Evolutionary conservation across 2,888 invertebrate genomes (phyloP).

Genomic region (Epinotia nisella): DNA sequence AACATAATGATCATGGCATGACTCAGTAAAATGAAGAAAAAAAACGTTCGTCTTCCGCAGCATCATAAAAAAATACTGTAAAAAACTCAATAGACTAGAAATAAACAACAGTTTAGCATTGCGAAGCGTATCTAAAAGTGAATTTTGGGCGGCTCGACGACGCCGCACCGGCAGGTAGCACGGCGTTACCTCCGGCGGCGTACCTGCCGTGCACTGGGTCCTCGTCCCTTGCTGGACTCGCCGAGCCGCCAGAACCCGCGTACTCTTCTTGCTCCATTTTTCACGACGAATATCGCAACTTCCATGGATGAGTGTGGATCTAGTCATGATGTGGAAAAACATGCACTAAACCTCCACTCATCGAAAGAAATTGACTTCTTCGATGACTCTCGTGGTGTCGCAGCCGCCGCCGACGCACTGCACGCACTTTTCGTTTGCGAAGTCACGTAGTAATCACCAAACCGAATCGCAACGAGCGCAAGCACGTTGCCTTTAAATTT

Average conservation of each 20-base stretch:
- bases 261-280: slow-evolving; percentile 54
- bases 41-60: slow-evolving; percentile 41
- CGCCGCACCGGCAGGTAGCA: slow-evolving; percentile 70
- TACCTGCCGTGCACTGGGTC: slow-evolving; percentile 73
- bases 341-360: slow-evolving; percentile 91
- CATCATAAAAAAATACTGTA: slow-evolving; percentile 46
- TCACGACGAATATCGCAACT: slow-evolving; percentile 81
- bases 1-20: slow-evolving; percentile 31
- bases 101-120: slow-evolving; percentile 66
- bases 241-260: slow-evolving; percentile 73
- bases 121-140: slow-evolving; percentile 73
- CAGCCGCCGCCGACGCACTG: slow-evolving; percentile 70
- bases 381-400: slow-evolving; percentile 54
- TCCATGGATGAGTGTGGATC: slow-evolving; percentile 93
- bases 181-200: slow-evolving; percentile 64
- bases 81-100: slow-evolving; percentile 68
- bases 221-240: slow-evolving; percentile 74
- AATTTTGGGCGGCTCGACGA: slow-evolving; percentile 66
- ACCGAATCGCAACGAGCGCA: slow-evolving; percentile 64
- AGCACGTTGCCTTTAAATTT: slow-evolving; percentile 76
- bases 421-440: slow-evolving; percentile 79
- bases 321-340: slow-evolving; percentile 88
- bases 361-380: slow-evolving; percentile 86
- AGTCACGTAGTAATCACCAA: slow-evolving; percentile 78
- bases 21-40: slow-evolving; percentile 20